These are phyloP conservation scores for Amblyraja radiata DNA, from an alignment of 2,797 vertebrate species.

Conservation along the genomic window DNA sequence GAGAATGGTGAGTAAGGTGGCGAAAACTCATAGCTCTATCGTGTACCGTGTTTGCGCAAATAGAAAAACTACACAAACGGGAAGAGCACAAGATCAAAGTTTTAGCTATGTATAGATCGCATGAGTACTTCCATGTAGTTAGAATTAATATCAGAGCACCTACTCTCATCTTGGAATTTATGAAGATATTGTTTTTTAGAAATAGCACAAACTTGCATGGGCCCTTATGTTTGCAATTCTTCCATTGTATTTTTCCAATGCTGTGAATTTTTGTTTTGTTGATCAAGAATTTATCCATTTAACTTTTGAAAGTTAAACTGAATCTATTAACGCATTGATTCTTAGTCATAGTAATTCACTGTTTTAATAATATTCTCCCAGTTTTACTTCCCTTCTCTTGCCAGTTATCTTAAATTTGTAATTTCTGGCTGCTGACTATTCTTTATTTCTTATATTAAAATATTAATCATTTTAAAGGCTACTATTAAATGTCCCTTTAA, in stretches of 20 bases:
- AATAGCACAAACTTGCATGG: not conserved
- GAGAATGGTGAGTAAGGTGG: too few species aligned
- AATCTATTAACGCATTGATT: not conserved
- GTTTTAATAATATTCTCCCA: not conserved
- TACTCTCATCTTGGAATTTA: not conserved
- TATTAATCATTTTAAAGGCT: not conserved
- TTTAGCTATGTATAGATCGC: too few species aligned
- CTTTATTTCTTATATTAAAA: not conserved
- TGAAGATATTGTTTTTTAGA: not conserved
- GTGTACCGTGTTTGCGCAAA: too few species aligned
- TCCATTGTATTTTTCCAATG: too few species aligned
- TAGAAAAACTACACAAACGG: too few species aligned
- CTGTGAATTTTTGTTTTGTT: too few species aligned
- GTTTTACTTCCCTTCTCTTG: not conserved
- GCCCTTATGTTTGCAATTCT: too few species aligned
- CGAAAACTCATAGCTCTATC: too few species aligned
- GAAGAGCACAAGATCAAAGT: too few species aligned
- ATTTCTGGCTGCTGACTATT: not conserved
- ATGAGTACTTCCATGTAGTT: not conserved
- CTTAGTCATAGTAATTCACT: not conserved
- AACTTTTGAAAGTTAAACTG: not conserved
- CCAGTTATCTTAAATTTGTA: not conserved
- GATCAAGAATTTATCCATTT: not conserved
- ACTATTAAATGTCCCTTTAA: not conserved
- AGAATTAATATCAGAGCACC: not conserved